Evolutionary conservation across 2,797 vertebrate genomes (phyloP).

Genomic region (Lepilemur ruficaudatus): DNA sequence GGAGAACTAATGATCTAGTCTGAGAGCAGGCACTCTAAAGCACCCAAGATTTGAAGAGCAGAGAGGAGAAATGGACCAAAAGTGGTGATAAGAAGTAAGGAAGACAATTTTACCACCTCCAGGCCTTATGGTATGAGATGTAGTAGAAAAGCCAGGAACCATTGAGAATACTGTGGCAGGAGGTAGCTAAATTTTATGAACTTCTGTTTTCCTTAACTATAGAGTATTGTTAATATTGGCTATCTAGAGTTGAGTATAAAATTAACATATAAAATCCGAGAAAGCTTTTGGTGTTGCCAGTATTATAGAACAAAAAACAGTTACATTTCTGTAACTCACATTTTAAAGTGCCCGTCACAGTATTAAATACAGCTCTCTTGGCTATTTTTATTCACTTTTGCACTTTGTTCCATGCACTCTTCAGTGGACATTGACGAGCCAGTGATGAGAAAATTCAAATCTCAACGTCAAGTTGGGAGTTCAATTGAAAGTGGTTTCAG

Average conservation of each 20-base stretch:
- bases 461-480: background rate
- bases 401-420: background rate
- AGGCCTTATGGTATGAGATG: background rate
- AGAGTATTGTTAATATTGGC: background rate
- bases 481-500: conserved; percentile 23
- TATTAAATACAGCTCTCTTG: background rate
- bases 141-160: background rate
- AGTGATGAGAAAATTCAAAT: background rate
- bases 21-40: background rate
- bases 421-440: background rate
- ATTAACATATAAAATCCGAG: background rate
- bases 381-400: conserved; percentile 19
- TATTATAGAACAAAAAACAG: background rate
- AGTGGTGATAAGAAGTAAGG: background rate
- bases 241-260: background rate
- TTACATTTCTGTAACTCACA: background rate
- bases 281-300: background rate
- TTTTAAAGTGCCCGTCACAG: background rate
- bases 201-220: background rate
- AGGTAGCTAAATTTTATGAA: background rate
- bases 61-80: background rate
- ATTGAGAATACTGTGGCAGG: background rate
- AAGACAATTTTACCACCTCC: background rate
- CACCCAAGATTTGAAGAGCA: background rate
- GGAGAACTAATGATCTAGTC: background rate